A percentile compares a stretch with the other conserved stretches of the same genome.
Conservation (phyloP, 1,140 invertebrate species). For the Zaprionus africanus region DNA sequence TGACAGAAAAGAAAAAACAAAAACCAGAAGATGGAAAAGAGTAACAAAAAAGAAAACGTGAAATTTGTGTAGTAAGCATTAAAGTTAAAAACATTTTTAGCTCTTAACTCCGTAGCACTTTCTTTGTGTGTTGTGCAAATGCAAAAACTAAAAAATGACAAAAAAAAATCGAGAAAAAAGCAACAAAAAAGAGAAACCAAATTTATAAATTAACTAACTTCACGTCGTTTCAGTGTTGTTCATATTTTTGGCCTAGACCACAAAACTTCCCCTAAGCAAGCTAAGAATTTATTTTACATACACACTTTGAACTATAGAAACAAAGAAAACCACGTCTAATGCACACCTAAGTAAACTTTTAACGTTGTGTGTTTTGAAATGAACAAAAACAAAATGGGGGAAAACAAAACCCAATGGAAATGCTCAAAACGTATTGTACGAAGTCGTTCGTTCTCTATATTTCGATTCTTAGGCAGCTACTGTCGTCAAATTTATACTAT, state of each 20-base stretch:
- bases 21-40: neutral
- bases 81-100: slow-evolving; percentile 73
- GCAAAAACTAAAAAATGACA: slow-evolving; percentile 20
- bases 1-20: slow-evolving; percentile 65
- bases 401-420: slow-evolving; percentile 18
- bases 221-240: slow-evolving; percentile 75
- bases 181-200: slow-evolving; percentile 29
- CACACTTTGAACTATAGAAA: slow-evolving; percentile 37
- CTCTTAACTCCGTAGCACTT: slow-evolving; percentile 76
- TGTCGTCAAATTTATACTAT: slow-evolving; percentile 74
- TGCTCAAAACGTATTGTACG: slow-evolving; percentile 44
- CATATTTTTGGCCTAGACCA: slow-evolving; percentile 58
- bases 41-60: slow-evolving; percentile 56
- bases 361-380: slow-evolving; percentile 66
- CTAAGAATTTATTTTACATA: slow-evolving; percentile 74
- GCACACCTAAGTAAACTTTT: slow-evolving; percentile 63
- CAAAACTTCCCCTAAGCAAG: slow-evolving; percentile 73
- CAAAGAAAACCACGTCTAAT: slow-evolving; percentile 33
- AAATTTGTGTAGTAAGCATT: slow-evolving; percentile 77
- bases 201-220: slow-evolving; percentile 48
- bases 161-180: slow-evolving; percentile 38
- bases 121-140: slow-evolving; percentile 78
- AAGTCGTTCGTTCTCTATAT: slow-evolving; percentile 57
- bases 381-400: slow-evolving; percentile 39
- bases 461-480: slow-evolving; percentile 76